A percentile compares a stretch with the other conserved stretches of the same genome.
Conservation (phyloP, 1,140 invertebrate species). For the Drosophila neocordata region DNA sequence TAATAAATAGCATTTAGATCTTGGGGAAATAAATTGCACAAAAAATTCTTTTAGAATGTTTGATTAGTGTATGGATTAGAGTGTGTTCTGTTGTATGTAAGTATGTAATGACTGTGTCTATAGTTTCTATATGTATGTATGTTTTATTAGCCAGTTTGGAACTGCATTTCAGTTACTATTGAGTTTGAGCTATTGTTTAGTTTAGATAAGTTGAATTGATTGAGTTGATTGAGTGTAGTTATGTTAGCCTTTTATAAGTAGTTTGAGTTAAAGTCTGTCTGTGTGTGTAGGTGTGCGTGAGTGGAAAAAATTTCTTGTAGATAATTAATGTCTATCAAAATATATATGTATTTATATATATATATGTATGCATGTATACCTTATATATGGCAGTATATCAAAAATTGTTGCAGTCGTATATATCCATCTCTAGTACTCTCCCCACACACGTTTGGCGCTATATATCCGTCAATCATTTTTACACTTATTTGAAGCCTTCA, state of each 20-base stretch:
- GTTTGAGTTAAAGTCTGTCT: slow-evolving; percentile 28
- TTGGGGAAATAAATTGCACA: slow-evolving; percentile 55
- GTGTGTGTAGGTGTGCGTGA: slow-evolving; percentile 24
- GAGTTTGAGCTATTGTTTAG: slow-evolving; percentile 70
- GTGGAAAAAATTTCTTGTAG: slow-evolving; percentile 59
- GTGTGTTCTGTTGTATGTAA: slow-evolving; percentile 29
- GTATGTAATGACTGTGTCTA: slow-evolving; percentile 66
- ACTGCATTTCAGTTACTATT: slow-evolving; percentile 76
- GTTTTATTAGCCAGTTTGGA: slow-evolving; percentile 59
- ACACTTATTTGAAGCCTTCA: slow-evolving; percentile 68
- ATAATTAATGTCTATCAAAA: slow-evolving; percentile 52
- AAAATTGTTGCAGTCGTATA: slow-evolving; percentile 16
- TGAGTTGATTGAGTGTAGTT: slow-evolving; percentile 56
- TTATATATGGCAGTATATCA: slow-evolving; percentile 24
- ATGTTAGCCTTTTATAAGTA: slow-evolving; percentile 30
- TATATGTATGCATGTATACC: slow-evolving; percentile 52
- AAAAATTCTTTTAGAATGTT: slow-evolving; percentile 68
- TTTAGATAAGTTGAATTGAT: slow-evolving; percentile 35
- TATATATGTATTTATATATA: slow-evolving; percentile 55
- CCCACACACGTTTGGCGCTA: slow-evolving; percentile 53
- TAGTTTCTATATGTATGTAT: slow-evolving; percentile 61
- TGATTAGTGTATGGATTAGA: slow-evolving; percentile 31
- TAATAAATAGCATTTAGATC: neutral
- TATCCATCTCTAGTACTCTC: neutral
- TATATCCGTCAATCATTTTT: slow-evolving; percentile 53